Evolutionary conservation across 1,140 invertebrate species (phyloP), one percentile per base, ranked within the genome.

Genomic region (Nebria ingens): DNA sequence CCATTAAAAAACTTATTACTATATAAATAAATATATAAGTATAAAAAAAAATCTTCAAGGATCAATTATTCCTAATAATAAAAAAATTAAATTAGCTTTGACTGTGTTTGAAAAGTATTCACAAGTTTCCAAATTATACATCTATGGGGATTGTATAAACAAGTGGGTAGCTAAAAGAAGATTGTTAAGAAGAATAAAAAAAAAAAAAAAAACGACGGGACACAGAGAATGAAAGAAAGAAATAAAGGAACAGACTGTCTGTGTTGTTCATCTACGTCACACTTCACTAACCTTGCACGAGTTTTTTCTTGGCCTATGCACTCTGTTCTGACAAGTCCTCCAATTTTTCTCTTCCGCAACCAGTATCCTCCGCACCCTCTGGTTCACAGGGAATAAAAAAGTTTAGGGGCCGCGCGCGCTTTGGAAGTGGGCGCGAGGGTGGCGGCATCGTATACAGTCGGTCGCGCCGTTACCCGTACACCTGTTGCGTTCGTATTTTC

Each of bases 251-350:
- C 40, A 45, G 40, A 45, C 9, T 17, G 40, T 45, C 15, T 34
- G 6, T n/a, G 17, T 4, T 45, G 40, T 45, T 45, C 40, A 45
- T 45, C 40, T 45, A 45, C 40, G 40, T 45, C 40, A 45, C 40
- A 17, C 9, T 17, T 61, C 59, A 63, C 59, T 61, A 64, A 61
- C 62, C 59, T 59, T 55, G 58, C 56, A 57, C 58, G 58, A 55
- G 56, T 61, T 63, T 61, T 45, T 61, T 61, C 58, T 56, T 61
- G 58, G 62, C 62, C 60, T 61, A 59, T 60, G 62, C 60, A 60
- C 62, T 61, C 62, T 58, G 57, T 63, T 61, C 58, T 60, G 58
- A 59, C 60, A 59, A 61, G 59, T 63, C 59, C 59, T 63, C 59
- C 61, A 63, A 63, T 63, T 63, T 63, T 63, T 63, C 62, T 63